Evolutionary conservation across 2,797 vertebrate genomes (phyloP).

Genomic region (Rhadinocentrus ornatus): DNA sequence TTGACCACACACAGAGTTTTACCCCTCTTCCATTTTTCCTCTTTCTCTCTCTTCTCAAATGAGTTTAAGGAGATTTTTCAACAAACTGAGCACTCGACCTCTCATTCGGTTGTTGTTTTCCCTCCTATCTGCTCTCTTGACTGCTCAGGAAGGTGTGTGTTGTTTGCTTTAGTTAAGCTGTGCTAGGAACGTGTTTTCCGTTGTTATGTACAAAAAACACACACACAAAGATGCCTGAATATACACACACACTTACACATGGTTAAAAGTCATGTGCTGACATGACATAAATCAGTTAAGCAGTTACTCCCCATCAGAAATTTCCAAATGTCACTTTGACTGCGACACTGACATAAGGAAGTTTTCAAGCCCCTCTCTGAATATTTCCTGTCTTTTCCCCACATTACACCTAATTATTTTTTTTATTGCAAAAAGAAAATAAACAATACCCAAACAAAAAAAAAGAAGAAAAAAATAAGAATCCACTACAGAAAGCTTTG

Average conservation of each 20-base stretch:
- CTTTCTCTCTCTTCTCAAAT: conserved; percentile 11
- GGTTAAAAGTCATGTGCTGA: conserved; percentile 62
- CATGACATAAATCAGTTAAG: conserved; percentile 55
- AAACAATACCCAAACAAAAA: no score
- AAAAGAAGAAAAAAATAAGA: no score
- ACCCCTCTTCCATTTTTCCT: conserved; percentile 25
- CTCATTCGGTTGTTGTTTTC: conserved; percentile 32
- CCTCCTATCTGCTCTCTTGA: conserved; percentile 75
- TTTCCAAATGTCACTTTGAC: conserved; percentile 46
- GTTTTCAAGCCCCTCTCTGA: conserved; percentile 43
- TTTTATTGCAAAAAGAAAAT: conserved; percentile 23
- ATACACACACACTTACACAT: conserved; percentile 28
- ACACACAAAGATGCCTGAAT: conserved; percentile 10
- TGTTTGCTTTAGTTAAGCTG: conserved; percentile 86
- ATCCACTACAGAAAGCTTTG: conserved; percentile 2
- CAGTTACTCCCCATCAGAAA: conserved; percentile 41
- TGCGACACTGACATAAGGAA: conserved; percentile 58
- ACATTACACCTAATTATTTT: conserved; percentile 30
- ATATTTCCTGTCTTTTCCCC: conserved; percentile 33
- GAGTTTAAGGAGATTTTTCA: conserved; percentile 28
- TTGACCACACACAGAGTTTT: conserved; percentile 40
- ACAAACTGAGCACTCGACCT: conserved; percentile 10
- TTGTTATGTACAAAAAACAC: conserved; percentile 81
- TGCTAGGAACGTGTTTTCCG: conserved; percentile 70
- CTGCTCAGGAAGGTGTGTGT: conserved; percentile 84